Base-by-base conservation (phyloP, 2,113 vertebrate species). In the Proterorhinus semilunaris region DNA sequence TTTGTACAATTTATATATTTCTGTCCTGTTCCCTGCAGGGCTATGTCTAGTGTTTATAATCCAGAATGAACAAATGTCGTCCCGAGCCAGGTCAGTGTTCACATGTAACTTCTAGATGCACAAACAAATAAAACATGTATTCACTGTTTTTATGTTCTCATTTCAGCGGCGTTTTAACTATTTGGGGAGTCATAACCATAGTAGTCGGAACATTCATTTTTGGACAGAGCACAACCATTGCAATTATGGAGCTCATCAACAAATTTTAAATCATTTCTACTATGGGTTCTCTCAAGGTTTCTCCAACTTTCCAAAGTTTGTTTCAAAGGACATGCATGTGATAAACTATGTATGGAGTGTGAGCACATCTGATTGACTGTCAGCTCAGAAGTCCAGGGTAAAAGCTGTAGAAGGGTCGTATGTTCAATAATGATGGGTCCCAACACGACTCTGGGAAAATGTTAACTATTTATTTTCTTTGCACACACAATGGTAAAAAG, bases 11-110 rank as follows among this genome's bases (percentile, higher is more conserved):
- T 10, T 43, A 45, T 4, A 5, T 17, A 2, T 53, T 7, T 17
- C 16, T 52, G 6, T 1, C 50, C 52, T 75, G 7, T 80, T 47
- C 71, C 16, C 81, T 81, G 8, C 90, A 99, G 97, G 97, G 55
- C 89, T 99, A 75, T 98, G 97, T 78, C 90, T 98, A 59, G 86
- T 98, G 66, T 95, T 93, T 64, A 86, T 92, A 46, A 90, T 95
- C 47, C 91, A 94, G 76, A 81, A 72, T 0, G 79, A 89, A 81
- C 71, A 89, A 16, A 66, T 96, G 0, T 81, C 77, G 64, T 87
- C 89, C 36, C 87, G 82, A 87, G 86, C 90, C 68, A 95, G 81
- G 97, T 99, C 77, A 93, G 94, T 70, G 10, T 10, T 46, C 9
- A 62, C 45, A 44, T 0, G 10, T 62, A 27, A 21, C 9, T 36